Conservation (phyloP, 1,140 invertebrate species). For the Cotesia vestalis region DNA sequence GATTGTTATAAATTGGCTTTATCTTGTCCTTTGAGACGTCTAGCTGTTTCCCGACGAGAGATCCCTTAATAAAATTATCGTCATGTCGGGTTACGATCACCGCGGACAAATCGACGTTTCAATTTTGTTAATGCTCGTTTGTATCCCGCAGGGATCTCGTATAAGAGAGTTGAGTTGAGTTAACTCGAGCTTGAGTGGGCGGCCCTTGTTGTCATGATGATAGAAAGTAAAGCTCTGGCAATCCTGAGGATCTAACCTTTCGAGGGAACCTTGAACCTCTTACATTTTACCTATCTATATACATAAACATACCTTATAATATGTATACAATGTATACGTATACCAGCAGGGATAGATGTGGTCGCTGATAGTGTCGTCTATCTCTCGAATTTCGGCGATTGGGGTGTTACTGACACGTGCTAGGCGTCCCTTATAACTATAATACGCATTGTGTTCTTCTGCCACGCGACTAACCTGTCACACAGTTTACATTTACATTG, state of each 20-base stretch:
- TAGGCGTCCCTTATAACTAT: slow-evolving; percentile 1
- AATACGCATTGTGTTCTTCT: neutral
- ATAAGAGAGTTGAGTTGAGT: slow-evolving; percentile 24
- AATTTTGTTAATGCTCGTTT: slow-evolving; percentile 64
- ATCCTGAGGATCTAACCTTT: too few relatives aligned
- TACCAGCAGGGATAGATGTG: slow-evolving; percentile 4
- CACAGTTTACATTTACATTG: slow-evolving; percentile 31
- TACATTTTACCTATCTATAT: neutral
- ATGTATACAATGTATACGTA: neutral
- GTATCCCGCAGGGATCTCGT: slow-evolving; percentile 30
- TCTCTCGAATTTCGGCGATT: slow-evolving; percentile 31
- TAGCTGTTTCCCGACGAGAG: neutral
- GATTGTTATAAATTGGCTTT: slow-evolving; percentile 20
- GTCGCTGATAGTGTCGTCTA: slow-evolving; percentile 9
- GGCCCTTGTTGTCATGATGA: neutral
- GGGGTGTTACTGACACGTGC: slow-evolving; percentile 38
- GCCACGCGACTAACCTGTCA: slow-evolving; percentile 38
- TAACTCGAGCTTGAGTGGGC: neutral
- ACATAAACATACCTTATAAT: too few relatives aligned
- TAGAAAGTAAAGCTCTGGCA: slow-evolving; percentile 6
- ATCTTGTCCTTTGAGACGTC: slow-evolving; percentile 12
- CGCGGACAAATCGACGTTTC: slow-evolving; percentile 66
- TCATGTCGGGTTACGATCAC: slow-evolving; percentile 48
- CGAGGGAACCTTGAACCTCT: neutral
- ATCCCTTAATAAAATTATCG: slow-evolving; percentile 61